phyloP scores from a whole-genome alignment of 1,140 invertebrate genomes.

The Drosophila azteca region DNA sequence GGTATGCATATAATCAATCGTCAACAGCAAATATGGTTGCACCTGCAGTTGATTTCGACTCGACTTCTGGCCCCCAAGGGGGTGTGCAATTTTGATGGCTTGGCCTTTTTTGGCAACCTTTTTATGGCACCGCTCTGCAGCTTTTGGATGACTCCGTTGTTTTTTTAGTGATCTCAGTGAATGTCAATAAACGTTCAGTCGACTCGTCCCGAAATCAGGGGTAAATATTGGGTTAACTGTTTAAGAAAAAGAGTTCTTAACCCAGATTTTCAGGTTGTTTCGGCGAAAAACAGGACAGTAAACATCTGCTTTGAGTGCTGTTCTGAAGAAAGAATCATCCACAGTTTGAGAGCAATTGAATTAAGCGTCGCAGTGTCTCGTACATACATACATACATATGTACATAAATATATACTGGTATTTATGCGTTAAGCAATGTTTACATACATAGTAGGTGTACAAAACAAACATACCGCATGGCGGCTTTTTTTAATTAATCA shows the following conservation, averaged over 20 bases:
- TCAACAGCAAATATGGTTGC: slow-evolving; percentile 40
- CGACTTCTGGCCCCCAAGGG: slow-evolving; percentile 4
- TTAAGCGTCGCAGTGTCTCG: slow-evolving; percentile 15
- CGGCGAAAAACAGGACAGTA: neutral
- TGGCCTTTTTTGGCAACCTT: slow-evolving; percentile 50
- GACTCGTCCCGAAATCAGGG: slow-evolving; percentile 9
- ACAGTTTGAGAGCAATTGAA: slow-evolving; percentile 36
- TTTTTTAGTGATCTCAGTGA: slow-evolving; percentile 48
- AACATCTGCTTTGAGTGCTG: slow-evolving; percentile 8
- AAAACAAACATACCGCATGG: slow-evolving; percentile 37
- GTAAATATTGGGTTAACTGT: slow-evolving; percentile 57
- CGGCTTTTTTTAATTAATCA: slow-evolving; percentile 51
- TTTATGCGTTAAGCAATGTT: no score
- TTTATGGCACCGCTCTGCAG: slow-evolving; percentile 30
- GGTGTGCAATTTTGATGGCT: slow-evolving; percentile 31
- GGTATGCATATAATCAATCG: slow-evolving; percentile 19
- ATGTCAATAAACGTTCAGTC: slow-evolving; percentile 49
- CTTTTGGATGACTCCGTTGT: slow-evolving; percentile 29
- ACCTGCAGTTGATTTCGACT: slow-evolving; percentile 38
- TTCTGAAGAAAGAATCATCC: neutral
- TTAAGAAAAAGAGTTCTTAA: slow-evolving; percentile 31
- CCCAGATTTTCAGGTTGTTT: slow-evolving; percentile 22
- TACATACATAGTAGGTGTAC: slow-evolving; percentile 7
- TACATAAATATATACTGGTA: no score
- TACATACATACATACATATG: slow-evolving; percentile 36